Evolutionary conservation across 2,888 invertebrate genomes (phyloP).

Genomic region (Tiliacea citrago): DNA sequence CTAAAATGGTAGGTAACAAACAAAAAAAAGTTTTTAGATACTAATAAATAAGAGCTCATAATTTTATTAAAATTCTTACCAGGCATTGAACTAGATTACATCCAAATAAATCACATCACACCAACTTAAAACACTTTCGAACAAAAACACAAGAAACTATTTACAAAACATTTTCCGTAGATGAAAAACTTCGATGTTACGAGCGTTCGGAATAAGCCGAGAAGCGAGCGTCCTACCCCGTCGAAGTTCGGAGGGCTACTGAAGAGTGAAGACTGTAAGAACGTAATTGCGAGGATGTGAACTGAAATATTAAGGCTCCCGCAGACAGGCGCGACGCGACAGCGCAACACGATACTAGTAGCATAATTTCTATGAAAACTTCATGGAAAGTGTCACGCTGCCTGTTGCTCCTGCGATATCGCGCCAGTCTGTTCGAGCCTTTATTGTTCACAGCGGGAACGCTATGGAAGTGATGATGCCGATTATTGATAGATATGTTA

Average conservation of each 20-base stretch:
- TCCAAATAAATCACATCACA: conserved; percentile 70
- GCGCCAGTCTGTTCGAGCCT: too few relatives aligned
- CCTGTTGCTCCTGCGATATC: too few relatives aligned
- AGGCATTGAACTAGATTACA: conserved; percentile 70
- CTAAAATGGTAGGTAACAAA: background rate
- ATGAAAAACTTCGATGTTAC: conserved; percentile 45
- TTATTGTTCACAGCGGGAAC: conserved; percentile 43
- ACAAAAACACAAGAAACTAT: conserved; percentile 12
- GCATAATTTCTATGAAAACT: too few relatives aligned
- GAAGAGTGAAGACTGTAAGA: conserved; percentile 13
- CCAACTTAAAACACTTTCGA: conserved; percentile 31
- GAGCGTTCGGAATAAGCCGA: conserved; percentile 4
- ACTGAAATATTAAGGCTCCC: conserved; percentile 16
- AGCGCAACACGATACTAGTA: too few relatives aligned
- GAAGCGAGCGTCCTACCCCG: conserved; percentile 42
- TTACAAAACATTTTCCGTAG: conserved; percentile 26
- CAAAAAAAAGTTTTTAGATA: background rate
- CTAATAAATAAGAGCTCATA: too few relatives aligned
- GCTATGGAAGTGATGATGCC: conserved; percentile 11
- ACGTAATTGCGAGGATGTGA: conserved; percentile 3
- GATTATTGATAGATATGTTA: conserved; percentile 40
- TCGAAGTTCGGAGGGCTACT: conserved; percentile 54
- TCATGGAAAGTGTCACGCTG: too few relatives aligned
- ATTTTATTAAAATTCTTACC: conserved; percentile 60
- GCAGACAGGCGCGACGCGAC: too few relatives aligned